A percentile compares a stretch with the other conserved stretches of the same genome.
These are phyloP conservation scores for Laspeyria flexula DNA, from an alignment of 2,888 invertebrate genomes.

Conservation along the genomic window DNA sequence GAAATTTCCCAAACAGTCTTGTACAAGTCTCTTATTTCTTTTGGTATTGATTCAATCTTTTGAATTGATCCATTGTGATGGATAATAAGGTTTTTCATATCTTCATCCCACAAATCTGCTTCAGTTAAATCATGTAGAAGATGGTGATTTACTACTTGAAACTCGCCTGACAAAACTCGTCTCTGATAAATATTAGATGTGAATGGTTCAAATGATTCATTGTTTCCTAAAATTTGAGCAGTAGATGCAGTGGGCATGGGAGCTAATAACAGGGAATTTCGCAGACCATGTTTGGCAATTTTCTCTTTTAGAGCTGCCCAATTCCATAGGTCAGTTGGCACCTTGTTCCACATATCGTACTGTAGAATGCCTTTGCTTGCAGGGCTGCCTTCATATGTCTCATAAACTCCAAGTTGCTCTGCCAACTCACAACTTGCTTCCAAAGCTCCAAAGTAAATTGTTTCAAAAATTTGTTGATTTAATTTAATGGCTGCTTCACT, in stretches of 20 bases:
- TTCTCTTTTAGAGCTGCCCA: slow-evolving; percentile 94
- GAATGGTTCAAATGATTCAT: slow-evolving; percentile 99
- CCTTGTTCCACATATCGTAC: slow-evolving; percentile 98
- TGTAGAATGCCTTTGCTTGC: slow-evolving; percentile 98
- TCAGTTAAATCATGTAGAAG: slow-evolving; percentile 97
- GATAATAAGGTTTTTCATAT: slow-evolving; percentile 97
- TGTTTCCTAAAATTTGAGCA: slow-evolving; percentile 99
- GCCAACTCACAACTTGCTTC: slow-evolving; percentile 98
- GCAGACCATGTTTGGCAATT: slow-evolving; percentile 94
- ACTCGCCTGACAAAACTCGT: slow-evolving; percentile 97
- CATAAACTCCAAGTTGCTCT: slow-evolving; percentile 93
- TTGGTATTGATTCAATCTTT: slow-evolving; percentile 93
- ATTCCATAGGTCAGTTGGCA: slow-evolving; percentile 94
- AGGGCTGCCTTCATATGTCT: slow-evolving; percentile 96
- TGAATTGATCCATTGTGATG: slow-evolving; percentile 97
- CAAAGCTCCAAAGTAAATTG: slow-evolving; percentile 98
- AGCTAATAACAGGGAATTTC: slow-evolving; percentile 97
- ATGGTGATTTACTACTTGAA: slow-evolving; percentile 98
- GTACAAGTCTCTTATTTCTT: slow-evolving; percentile 94
- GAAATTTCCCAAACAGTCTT: slow-evolving; percentile 99
- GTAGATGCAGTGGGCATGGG: slow-evolving; percentile 99
- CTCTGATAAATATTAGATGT: slow-evolving; percentile 98
- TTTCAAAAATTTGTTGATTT: slow-evolving; percentile 99
- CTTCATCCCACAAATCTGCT: slow-evolving; percentile 95
- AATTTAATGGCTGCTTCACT: slow-evolving; percentile 93